A percentile compares a stretch with the other conserved stretches of the same genome.
Conservation (phyloP, 2,888 invertebrate species). For the Amphipoea oculea region DNA sequence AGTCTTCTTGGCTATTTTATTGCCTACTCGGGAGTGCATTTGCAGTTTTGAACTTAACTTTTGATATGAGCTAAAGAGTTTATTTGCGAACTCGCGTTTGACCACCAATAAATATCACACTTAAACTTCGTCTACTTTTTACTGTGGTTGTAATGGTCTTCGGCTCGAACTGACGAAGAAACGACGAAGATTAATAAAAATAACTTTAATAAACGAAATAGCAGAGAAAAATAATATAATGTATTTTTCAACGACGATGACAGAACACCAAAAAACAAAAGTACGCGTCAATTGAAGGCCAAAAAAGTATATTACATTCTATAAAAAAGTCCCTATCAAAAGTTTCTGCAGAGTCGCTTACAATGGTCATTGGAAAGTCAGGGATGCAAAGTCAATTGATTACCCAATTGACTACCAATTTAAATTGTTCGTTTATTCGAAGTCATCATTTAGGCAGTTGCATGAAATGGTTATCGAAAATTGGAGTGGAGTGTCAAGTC, state of each 20-base stretch:
- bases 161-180: no score
- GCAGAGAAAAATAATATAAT: no score
- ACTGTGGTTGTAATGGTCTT: no score
- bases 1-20: slow-evolving; percentile 33
- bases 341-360: no score
- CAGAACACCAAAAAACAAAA: no score
- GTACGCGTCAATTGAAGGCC: no score
- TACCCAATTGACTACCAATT: no score
- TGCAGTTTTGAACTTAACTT: slow-evolving; percentile 37
- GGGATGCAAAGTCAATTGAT: neutral
- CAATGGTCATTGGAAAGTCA: neutral
- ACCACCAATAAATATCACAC: neutral
- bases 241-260: no score
- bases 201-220: no score
- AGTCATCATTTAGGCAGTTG: neutral
- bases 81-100: slow-evolving; percentile 11
- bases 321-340: no score
- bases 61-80: slow-evolving; percentile 6
- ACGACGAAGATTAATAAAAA: no score
- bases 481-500: neutral
- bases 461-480: neutral
- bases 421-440: neutral
- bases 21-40: slow-evolving; percentile 25
- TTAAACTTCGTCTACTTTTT: neutral
- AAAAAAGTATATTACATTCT: no score